Evolutionary conservation across 1,140 invertebrate genomes (phyloP), one percentile per base, ranked within the genome.

Genomic region (Drosophila triauraria): DNA sequence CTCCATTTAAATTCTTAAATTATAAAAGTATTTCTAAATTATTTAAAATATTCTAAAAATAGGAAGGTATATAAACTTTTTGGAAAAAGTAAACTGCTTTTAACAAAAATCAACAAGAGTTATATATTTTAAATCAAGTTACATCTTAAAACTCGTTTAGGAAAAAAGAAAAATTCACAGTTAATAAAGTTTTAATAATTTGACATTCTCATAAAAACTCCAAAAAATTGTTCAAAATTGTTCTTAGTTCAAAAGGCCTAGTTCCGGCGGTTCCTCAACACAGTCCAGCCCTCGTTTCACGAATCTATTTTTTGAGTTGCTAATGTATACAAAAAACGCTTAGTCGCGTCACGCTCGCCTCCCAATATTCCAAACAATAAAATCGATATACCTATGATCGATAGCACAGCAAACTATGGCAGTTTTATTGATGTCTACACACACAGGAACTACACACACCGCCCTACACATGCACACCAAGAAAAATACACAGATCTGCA

Each of bases 311-410:
- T 59, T 25, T 50, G 38, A 43, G 20, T 15, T 48, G 38, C 13
- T 46, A 58, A 50, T 71, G 20, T 59, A 72, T 46, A 69, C 68
- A 71, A 57, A 47, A 48, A 60, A 35, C 44, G 12, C 40, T 72
- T 48, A 32, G 13, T 43, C 30, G 30, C 67, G 46, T 71, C 70
- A 72, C 44, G 54, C 12, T 50, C 42, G 25, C 23, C 53, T 27
- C 35, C n/a, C 4, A 50, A 35, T 50, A 51, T 59, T 44, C 20
- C 20, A 35, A 70, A 70, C 44, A 58, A 78, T 60, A 69, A 57
- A 61, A 78, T 71, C 75, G 75, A 78, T 78, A 78, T 63, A 30
- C 58, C 46, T 50, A 78, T 78, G 75, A 78, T 78, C 75, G 75
- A 78, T 78, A 78, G 75, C 13, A 70, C 63, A 78, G 68, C 59